Conservation (phyloP, 2,797 vertebrate species). For the Muscicapa comitata region DNA sequence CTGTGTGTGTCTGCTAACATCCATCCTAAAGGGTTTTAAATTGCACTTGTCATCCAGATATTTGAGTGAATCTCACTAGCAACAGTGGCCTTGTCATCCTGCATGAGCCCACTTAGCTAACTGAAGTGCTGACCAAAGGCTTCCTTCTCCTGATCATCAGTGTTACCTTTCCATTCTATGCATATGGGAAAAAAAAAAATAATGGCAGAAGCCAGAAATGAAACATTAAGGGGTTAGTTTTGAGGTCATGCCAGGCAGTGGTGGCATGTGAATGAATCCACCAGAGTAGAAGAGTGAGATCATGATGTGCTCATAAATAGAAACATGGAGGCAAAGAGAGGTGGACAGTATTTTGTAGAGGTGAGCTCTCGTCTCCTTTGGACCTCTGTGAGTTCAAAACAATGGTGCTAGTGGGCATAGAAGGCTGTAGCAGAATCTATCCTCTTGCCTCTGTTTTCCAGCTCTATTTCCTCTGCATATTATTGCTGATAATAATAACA, state of each 20-base stretch:
- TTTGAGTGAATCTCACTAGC: neutral
- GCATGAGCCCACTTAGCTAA: neutral
- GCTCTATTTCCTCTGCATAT: conserved; percentile 17
- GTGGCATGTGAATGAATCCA: neutral
- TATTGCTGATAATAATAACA: conserved; percentile 49
- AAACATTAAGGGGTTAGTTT: neutral
- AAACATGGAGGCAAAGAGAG: neutral
- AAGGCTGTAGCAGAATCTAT: neutral
- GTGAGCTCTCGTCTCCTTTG: neutral
- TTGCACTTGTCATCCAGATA: neutral
- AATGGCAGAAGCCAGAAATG: neutral
- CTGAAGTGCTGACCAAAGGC: neutral
- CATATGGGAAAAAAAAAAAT: neutral
- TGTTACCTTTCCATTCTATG: neutral
- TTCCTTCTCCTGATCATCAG: neutral
- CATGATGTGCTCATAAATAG: neutral
- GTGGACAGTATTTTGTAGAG: neutral
- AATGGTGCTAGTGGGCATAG: neutral
- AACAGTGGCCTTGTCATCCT: neutral
- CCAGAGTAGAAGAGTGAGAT: neutral
- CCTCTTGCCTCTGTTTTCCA: conserved; percentile 1
- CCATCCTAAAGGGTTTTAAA: neutral
- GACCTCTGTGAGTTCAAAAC: neutral
- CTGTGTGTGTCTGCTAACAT: neutral
- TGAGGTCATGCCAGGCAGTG: neutral